Conservation (phyloP, 2,888 invertebrate genomes). For the Axea sp. region DNA sequence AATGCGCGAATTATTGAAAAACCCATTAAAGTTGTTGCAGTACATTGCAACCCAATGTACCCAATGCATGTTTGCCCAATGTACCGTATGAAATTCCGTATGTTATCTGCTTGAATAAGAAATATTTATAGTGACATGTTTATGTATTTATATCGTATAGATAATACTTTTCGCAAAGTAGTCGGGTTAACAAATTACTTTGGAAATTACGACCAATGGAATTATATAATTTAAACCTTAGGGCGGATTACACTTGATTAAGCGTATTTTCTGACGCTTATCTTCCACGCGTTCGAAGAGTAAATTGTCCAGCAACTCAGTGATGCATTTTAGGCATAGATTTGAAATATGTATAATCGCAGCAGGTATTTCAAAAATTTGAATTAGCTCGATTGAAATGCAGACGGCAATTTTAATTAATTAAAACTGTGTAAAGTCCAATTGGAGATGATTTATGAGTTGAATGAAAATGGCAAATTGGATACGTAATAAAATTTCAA, state of each 20-base stretch:
- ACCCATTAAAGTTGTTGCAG: slow-evolving; percentile 20
- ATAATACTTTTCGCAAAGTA: slow-evolving; percentile 38
- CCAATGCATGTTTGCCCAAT: slow-evolving; percentile 17
- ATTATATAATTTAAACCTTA: slow-evolving; percentile 24
- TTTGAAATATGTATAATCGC: too few relatives aligned
- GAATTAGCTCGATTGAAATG: too few relatives aligned
- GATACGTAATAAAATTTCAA: too few relatives aligned
- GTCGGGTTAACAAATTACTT: slow-evolving; percentile 26
- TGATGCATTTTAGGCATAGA: not conserved
- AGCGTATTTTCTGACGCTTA: not conserved
- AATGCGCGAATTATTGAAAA: slow-evolving; percentile 24
- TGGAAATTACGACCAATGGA: slow-evolving; percentile 16
- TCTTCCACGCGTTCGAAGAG: slow-evolving; percentile 5
- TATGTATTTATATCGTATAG: slow-evolving; percentile 30
- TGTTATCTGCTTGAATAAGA: slow-evolving; percentile 36
- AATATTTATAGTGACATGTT: slow-evolving; percentile 31
- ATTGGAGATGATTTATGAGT: too few relatives aligned
- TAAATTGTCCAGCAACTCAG: not conserved
- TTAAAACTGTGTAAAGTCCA: too few relatives aligned
- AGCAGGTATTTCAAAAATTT: too few relatives aligned
- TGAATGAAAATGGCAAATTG: too few relatives aligned
- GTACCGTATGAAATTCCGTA: slow-evolving; percentile 23
- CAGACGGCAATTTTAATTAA: too few relatives aligned
- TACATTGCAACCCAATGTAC: too few relatives aligned
- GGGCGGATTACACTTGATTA: slow-evolving; percentile 26